Evolutionary conservation across 2,113 vertebrate genomes (phyloP), one percentile per base, ranked within the genome.

Genomic region (Jacana jacana): DNA sequence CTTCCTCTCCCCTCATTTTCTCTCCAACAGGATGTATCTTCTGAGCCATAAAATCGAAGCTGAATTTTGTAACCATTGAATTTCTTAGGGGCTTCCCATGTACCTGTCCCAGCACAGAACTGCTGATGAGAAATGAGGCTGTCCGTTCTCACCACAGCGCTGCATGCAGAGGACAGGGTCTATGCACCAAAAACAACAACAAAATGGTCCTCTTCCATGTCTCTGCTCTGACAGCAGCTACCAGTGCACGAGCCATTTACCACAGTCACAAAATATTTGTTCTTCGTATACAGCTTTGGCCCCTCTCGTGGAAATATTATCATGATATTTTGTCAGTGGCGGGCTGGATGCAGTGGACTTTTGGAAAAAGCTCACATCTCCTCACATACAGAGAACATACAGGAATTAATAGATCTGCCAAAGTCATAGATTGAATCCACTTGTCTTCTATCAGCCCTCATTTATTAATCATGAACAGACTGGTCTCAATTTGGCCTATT

Each of bases 121-220:
- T 0, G 5, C 17, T 48, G 44, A 28, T 23, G 40, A 61, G 81
- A 83, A 76, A 37, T 2, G 12, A 40, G 17, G 28, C 17, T 14
- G n/a, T 18, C 24, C 17, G 1, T 54, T 37, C 48, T 86, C 1
- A 0, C 3, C 0, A 1, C 24, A 4, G 11, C 0, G 1, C 76
- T 30, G 8, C 39, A 17, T 2, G 3, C 1, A 3, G 27, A 39
- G 61, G 16, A 28, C 13, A 7, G 8, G 30, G 14, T 37, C n/a
- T n/a, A n/a, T n/a, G n/a, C n/a, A n/a, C n/a, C n/a, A n/a, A n/a
- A n/a, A n/a, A n/a, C n/a, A n/a, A n/a, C n/a, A n/a, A n/a, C n/a
- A n/a, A n/a, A n/a, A n/a, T n/a, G n/a, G 27, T 57, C 58, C 30
- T 64, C 58, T 58, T 37, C 65, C 8, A 5, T 15, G 27, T 24